phyloP scores from a whole-genome alignment of 2,888 invertebrate species.

The Spodoptera picta region DNA sequence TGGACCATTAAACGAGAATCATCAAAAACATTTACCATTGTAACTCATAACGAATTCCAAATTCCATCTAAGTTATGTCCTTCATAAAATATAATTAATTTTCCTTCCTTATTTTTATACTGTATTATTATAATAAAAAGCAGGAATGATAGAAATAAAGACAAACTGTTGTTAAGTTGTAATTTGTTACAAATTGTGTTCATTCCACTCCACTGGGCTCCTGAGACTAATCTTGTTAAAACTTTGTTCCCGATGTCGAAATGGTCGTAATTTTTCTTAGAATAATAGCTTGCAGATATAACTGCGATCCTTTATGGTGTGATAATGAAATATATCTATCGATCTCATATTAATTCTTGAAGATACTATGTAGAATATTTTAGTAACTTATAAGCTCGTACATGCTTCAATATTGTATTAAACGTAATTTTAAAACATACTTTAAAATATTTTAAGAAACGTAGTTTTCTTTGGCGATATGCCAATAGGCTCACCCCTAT shows the following conservation, averaged over 20 bases:
- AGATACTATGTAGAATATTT: not conserved
- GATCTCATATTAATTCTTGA: constrained; percentile 10
- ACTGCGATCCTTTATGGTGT: constrained; percentile 16
- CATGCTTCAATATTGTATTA: no score
- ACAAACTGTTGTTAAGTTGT: constrained; percentile 57
- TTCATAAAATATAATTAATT: constrained; percentile 24
- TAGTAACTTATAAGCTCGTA: no score
- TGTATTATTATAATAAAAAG: constrained; percentile 45
- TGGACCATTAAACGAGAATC: not conserved
- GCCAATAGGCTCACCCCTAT: no score
- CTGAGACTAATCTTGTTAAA: constrained; percentile 65
- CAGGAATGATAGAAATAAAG: constrained; percentile 54
- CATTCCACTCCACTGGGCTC: constrained; percentile 60
- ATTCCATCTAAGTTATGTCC: constrained; percentile 24
- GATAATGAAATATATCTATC: constrained; percentile 26
- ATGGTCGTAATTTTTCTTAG: constrained; percentile 39
- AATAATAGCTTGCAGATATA: constrained; percentile 42
- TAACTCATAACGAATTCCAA: constrained; percentile 8
- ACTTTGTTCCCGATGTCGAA: constrained; percentile 47
- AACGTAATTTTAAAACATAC: no score
- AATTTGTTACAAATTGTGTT: constrained; percentile 68
- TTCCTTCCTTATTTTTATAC: constrained; percentile 10
- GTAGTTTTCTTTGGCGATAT: no score
- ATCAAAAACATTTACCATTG: not conserved
- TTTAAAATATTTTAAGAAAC: no score